Conservation (phyloP, 1,140 invertebrate genomes). For the Fopius arisanus region DNA sequence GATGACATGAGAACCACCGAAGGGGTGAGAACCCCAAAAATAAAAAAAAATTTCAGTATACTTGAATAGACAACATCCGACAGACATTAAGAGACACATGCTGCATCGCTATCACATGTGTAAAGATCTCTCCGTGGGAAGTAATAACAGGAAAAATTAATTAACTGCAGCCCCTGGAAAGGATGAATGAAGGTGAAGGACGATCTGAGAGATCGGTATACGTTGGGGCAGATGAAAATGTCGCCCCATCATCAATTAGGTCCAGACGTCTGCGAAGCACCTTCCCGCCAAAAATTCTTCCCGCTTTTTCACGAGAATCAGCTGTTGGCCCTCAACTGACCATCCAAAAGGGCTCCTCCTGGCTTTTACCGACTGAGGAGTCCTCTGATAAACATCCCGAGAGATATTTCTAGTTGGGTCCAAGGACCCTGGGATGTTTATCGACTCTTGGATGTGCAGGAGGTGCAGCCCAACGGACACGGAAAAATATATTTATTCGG, state of each 20-base stretch:
- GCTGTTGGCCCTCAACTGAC: not conserved
- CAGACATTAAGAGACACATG: not conserved
- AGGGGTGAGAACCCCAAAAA: too few species aligned
- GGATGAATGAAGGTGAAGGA: not conserved
- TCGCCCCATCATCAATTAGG: not conserved
- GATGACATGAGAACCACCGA: too few species aligned
- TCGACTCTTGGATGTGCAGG: not conserved
- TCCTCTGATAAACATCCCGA: not conserved
- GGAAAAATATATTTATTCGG: not conserved
- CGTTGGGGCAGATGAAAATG: not conserved
- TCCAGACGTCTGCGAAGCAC: not conserved
- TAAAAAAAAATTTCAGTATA: not conserved
- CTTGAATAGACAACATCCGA: not conserved
- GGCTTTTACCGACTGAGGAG: not conserved
- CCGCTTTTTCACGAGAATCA: not conserved
- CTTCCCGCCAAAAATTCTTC: conserved; percentile 3
- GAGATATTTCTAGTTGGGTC: not conserved
- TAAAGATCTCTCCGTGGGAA: conserved; percentile 21
- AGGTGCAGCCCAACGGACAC: not conserved
- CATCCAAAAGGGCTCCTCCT: not conserved
- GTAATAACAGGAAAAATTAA: conserved; percentile 30
- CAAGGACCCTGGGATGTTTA: not conserved
- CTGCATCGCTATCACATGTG: not conserved
- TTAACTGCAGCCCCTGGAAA: not conserved
- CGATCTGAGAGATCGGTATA: not conserved